phyloP scores from a whole-genome alignment of 2,113 vertebrate species.

The Festucalex cinctus region DNA sequence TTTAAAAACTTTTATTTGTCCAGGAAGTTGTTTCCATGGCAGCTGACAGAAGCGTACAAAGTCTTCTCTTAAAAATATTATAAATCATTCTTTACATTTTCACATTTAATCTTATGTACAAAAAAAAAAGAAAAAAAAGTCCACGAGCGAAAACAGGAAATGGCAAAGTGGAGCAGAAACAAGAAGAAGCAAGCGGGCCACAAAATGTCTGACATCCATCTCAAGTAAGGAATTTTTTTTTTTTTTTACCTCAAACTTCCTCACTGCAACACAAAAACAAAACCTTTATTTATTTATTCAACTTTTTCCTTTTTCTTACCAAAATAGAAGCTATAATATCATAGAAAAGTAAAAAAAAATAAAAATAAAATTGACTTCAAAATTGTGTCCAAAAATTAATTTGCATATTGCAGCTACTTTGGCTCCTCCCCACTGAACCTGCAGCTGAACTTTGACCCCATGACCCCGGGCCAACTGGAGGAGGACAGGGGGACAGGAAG shows the following conservation, averaged over 20 bases:
- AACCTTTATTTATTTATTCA: constrained; percentile 1
- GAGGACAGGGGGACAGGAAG: too few relatives aligned
- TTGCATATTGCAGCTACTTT: constrained; percentile 85
- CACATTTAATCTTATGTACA: constrained; percentile 80
- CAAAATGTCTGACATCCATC: background rate
- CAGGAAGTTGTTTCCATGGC: constrained; percentile 50
- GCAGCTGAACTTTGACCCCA: constrained; percentile 1
- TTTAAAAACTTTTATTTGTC: constrained; percentile 88
- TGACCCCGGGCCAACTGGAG: background rate
- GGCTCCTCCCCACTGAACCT: background rate
- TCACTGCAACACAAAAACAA: background rate
- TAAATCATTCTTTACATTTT: constrained; percentile 90
- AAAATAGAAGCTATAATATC: constrained; percentile 99
- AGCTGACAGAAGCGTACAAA: constrained; percentile 79
- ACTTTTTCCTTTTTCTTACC: constrained; percentile 67
- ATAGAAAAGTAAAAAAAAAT: constrained; percentile 94
- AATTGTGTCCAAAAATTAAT: constrained; percentile 26
- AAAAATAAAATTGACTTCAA: constrained; percentile 48
- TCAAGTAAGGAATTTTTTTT: background rate
- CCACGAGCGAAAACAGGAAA: constrained; percentile 16
- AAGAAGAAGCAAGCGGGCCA: background rate
- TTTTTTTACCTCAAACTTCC: background rate
- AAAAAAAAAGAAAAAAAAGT: too few relatives aligned
- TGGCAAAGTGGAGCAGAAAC: constrained; percentile 2
- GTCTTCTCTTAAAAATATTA: constrained; percentile 92